A percentile compares a stretch with the other conserved stretches of the same genome.
Evolutionary conservation across 2,888 invertebrate species (phyloP).

Genomic region (Melipona beecheii): DNA sequence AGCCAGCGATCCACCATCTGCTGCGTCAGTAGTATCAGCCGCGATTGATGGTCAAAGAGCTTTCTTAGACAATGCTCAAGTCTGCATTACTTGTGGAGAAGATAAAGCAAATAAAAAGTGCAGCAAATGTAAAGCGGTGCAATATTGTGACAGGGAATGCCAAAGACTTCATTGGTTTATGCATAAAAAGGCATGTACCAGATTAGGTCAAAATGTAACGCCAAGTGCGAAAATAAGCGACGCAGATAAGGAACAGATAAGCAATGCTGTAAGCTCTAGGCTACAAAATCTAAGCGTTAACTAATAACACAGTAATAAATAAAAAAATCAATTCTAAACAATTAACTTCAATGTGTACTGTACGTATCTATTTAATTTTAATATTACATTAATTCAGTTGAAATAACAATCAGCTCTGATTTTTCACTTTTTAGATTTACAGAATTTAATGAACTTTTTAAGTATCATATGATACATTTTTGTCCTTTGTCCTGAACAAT

Average conservation of each 20-base stretch:
- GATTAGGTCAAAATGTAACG: slow-evolving; percentile 82
- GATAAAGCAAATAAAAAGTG: slow-evolving; percentile 96
- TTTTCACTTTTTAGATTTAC: slow-evolving; percentile 34
- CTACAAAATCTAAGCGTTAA: slow-evolving; percentile 77
- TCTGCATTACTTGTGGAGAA: slow-evolving; percentile 94
- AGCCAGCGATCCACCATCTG: slow-evolving; percentile 90
- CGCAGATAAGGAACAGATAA: slow-evolving; percentile 76
- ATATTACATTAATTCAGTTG: slow-evolving; percentile 10
- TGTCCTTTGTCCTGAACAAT: slow-evolving; percentile 6
- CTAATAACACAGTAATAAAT: slow-evolving; percentile 54
- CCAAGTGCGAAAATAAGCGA: slow-evolving; percentile 72
- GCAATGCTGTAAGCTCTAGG: slow-evolving; percentile 76
- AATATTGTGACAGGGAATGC: slow-evolving; percentile 97
- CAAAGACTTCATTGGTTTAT: slow-evolving; percentile 97
- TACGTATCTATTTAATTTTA: slow-evolving; percentile 38
- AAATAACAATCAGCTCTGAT: slow-evolving; percentile 22
- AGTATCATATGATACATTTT: slow-evolving; percentile 29
- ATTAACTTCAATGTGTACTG: slow-evolving; percentile 35
- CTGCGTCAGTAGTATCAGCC: slow-evolving; percentile 89
- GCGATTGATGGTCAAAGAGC: slow-evolving; percentile 95
- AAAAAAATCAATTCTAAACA: slow-evolving; percentile 43
- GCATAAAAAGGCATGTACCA: slow-evolving; percentile 93
- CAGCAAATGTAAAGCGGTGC: slow-evolving; percentile 95
- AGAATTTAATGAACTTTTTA: slow-evolving; percentile 27
- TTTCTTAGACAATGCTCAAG: slow-evolving; percentile 88